Evolutionary conservation across 92 coral and sea anemone genomes (phyloP).

Genomic region (Micromussa lordhowensis): DNA sequence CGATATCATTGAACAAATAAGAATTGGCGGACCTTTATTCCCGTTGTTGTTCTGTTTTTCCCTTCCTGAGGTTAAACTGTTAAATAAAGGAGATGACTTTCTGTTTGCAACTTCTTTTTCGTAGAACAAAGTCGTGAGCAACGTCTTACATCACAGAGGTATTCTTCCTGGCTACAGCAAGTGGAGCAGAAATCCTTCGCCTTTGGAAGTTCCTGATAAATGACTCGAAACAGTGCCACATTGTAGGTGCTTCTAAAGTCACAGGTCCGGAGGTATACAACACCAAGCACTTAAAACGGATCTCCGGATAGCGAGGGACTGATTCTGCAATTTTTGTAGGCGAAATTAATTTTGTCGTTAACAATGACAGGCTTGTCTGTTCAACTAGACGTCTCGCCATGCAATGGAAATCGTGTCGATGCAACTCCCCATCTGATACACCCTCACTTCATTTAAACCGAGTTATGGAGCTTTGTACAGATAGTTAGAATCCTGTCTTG

Average conservation of each 20-base stretch:
- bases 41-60: not conserved
- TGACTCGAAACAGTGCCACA: not conserved
- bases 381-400: not conserved
- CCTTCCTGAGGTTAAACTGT: not conserved
- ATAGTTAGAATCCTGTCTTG: not conserved
- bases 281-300: too few relatives aligned
- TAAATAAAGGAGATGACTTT: not conserved
- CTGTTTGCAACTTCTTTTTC: not conserved
- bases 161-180: conserved; percentile 98
- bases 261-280: not conserved
- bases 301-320: too few relatives aligned
- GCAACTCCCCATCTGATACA: not conserved
- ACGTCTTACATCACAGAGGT: conserved; percentile 81
- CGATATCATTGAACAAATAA: too few relatives aligned
- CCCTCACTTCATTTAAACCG: not conserved
- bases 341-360: too few relatives aligned
- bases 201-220: conserved; percentile 34
- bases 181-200: conserved; percentile 95
- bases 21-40: not conserved
- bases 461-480: not conserved
- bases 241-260: not conserved
- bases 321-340: too few relatives aligned
- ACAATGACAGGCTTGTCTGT: too few relatives aligned
- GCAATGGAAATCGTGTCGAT: not conserved
- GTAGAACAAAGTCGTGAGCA: conserved; percentile 78